These are phyloP conservation scores for Kryptopterus vitreolus DNA, from an alignment of 2,797 vertebrate species.

Conservation along the genomic window DNA sequence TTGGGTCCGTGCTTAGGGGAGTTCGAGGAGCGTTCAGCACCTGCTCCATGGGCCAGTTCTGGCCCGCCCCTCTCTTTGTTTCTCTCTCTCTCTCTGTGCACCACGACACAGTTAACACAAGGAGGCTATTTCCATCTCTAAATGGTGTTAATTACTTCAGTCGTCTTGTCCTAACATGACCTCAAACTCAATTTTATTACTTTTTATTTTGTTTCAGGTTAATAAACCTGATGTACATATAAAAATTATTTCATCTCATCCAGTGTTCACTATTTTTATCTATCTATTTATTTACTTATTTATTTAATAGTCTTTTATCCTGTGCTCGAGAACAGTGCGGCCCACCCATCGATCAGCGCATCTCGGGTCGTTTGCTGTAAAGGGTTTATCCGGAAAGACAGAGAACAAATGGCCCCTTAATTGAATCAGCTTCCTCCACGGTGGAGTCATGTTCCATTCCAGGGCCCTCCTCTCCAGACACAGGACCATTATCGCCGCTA, in stretches of 20 bases:
- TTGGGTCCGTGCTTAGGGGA: constrained; percentile 65
- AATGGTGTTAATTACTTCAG: not conserved
- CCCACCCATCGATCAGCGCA: constrained; percentile 67
- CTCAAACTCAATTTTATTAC: too few relatives aligned
- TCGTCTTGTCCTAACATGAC: not conserved
- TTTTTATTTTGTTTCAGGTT: too few relatives aligned
- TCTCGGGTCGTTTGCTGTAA: constrained; percentile 74
- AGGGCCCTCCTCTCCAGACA: constrained; percentile 79
- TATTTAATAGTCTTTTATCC: too few relatives aligned
- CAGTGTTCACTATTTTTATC: too few relatives aligned
- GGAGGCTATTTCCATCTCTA: not conserved
- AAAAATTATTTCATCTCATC: too few relatives aligned
- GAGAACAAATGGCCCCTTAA: constrained; percentile 90
- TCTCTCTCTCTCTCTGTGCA: not conserved
- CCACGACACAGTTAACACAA: not conserved
- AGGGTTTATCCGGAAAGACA: constrained; percentile 75
- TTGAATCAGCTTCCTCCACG: constrained; percentile 87
- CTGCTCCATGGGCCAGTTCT: constrained; percentile 44
- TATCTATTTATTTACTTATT: not conserved
- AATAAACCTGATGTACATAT: too few relatives aligned
- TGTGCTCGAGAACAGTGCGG: constrained; percentile 50
- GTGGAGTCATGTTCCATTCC: constrained; percentile 85
- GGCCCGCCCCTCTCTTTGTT: constrained; percentile 18
- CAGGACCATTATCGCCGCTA: constrained; percentile 85
- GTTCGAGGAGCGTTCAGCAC: constrained; percentile 36